Evolutionary conservation across 1,140 invertebrate genomes (phyloP), one percentile per base, ranked within the genome.

Genomic region (Drosophila asahinai): DNA sequence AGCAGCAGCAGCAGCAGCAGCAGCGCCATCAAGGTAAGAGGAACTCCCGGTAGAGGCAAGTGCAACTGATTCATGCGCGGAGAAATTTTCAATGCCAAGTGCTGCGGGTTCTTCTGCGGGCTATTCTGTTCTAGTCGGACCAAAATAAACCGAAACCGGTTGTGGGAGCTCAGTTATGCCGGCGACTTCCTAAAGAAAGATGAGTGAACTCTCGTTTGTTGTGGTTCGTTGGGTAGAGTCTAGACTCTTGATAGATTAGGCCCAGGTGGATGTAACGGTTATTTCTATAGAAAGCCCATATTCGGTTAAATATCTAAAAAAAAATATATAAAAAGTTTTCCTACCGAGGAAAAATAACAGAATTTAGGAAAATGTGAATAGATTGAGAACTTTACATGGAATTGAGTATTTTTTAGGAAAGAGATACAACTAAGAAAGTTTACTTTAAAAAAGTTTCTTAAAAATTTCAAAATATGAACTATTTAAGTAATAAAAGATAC

Each of bases 141-240:
- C 58, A 78, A 81, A 83, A 84, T 61, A 87, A 71, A 83, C 45
- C 40, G 14, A 63, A 87, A 87, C 83, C 84, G 84, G 83, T 87
- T 87, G 19, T 12, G 38, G 25, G 55, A 57, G 49, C 70, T 64
- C 40, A 40, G 47, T 36, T 57, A 55, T 49, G 57, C 57, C 47
- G 59, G 62, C 38, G 49, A 59, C 45, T 47, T 52, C 45, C 72
- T 60, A 42, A 62, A 66, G 65, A 68, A 62, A 66, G 65, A 68
- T 48, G 33, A 61, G 66, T 76, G 62, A 76, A 71, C 61, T 77
- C 68, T 14, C 62, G 48, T 63, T 64, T 51, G 15, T n/a, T 55
- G 52, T 55, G 55, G 27, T 52, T 62, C 47, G 33, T 68, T 83
- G 40, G 83, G 87, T 15, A 19, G 19, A 73, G 7, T 33, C 30